Conservation (phyloP, 2,888 invertebrate species). For the Cyaniris semiargus region DNA sequence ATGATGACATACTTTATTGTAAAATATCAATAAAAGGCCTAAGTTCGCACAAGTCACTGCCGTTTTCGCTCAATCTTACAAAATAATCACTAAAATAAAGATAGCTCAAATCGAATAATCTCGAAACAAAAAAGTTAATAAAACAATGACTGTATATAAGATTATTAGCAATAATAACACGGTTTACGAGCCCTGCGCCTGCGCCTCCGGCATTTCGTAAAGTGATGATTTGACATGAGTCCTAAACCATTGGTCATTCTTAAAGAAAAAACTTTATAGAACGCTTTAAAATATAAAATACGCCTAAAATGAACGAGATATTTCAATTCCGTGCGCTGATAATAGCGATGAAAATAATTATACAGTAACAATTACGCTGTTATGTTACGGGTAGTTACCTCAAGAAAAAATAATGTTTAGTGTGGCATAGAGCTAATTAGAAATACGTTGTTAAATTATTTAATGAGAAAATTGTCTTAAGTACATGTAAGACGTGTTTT, state of each 20-base stretch:
- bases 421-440: not conserved
- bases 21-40: no score
- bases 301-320: not conserved
- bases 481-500: slow-evolving; percentile 6
- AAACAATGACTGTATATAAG: slow-evolving; percentile 41
- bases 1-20: no score
- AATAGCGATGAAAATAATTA: not conserved
- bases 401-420: slow-evolving; percentile 12
- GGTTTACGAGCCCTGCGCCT: slow-evolving; percentile 66
- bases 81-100: slow-evolving; percentile 23
- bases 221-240: slow-evolving; percentile 51
- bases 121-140: slow-evolving; percentile 31
- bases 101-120: slow-evolving; percentile 26
- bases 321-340: not conserved
- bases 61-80: not conserved
- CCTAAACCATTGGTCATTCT: slow-evolving; percentile 52
- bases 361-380: not conserved
- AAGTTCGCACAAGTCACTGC: no score
- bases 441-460: slow-evolving; percentile 18
- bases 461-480: slow-evolving; percentile 24
- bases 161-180: slow-evolving; percentile 77
- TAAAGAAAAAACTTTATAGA: not conserved
- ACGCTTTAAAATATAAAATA: not conserved
- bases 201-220: slow-evolving; percentile 65
- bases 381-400: slow-evolving; percentile 15